Evolutionary conservation across 37 sponge, comb jelly and placozoan genomes (phyloP).

Genomic region (Spongilla lacustris): DNA sequence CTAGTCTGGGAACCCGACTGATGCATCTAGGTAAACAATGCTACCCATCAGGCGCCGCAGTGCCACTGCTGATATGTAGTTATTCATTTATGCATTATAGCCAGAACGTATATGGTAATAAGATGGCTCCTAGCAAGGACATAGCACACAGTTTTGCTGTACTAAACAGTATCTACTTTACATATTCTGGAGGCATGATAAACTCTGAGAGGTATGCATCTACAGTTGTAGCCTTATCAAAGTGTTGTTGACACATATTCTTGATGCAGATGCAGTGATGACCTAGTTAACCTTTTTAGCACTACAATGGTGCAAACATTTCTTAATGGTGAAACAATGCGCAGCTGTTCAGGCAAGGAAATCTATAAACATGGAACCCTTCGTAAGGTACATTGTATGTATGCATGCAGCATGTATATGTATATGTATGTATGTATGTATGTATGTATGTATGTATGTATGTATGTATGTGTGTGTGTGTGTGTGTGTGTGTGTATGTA

Average conservation of each 20-base stretch:
- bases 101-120: conserved; percentile 46
- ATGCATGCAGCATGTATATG: conserved; percentile 2
- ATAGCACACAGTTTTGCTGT: conserved; percentile 31
- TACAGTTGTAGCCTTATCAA: not conserved
- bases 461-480: not conserved
- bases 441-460: not conserved
- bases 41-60: too few relatives aligned
- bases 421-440: conserved; percentile 9
- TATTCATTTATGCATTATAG: too few relatives aligned
- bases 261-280: conserved; percentile 14
- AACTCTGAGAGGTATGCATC: not conserved
- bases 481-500: conserved; percentile 21
- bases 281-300: conserved; percentile 2
- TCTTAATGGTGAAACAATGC: conserved; percentile 18
- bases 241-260: not conserved
- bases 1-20: too few relatives aligned
- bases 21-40: too few relatives aligned
- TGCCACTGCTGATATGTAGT: too few relatives aligned
- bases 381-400: conserved; percentile 19
- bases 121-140: conserved; percentile 53
- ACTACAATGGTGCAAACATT: conserved; percentile 7
- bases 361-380: conserved; percentile 39
- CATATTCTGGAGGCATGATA: conserved; percentile 20
- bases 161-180: conserved; percentile 6
- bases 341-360: not conserved